A percentile compares a stretch with the other conserved stretches of the same genome.
Conservation (phyloP, 2,797 vertebrate species). For the Melanotaenia boesemani region DNA sequence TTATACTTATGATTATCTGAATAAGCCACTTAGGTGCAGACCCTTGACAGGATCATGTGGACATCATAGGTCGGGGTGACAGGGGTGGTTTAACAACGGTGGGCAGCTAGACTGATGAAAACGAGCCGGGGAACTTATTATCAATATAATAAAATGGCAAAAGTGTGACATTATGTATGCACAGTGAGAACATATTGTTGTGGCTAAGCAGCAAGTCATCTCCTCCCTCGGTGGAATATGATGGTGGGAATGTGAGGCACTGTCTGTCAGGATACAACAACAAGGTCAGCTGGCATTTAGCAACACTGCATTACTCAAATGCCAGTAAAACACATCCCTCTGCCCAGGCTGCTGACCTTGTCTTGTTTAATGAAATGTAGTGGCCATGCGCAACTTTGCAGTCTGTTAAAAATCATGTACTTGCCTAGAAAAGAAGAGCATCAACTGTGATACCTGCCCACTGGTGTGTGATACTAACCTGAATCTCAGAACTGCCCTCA, state of each 20-base stretch:
- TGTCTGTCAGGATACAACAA: conserved; percentile 68
- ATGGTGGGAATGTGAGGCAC: conserved; percentile 35
- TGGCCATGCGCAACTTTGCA: conserved; percentile 64
- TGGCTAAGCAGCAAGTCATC: conserved; percentile 51
- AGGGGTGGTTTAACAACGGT: neutral
- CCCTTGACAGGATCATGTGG: conserved; percentile 45
- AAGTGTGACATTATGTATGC: conserved; percentile 57
- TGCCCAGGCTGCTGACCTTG: conserved; percentile 69
- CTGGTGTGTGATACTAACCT: conserved; percentile 27
- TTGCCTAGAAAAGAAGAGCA: conserved; percentile 28
- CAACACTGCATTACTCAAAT: conserved; percentile 46
- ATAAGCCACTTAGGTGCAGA: conserved; percentile 33
- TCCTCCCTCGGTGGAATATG: conserved; percentile 34
- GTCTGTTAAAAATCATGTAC: conserved; percentile 63
- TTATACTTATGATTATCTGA: conserved; percentile 46
- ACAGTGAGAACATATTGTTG: conserved; percentile 35
- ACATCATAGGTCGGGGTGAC: neutral
- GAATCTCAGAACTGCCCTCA: conserved; percentile 3
- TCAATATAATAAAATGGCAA: conserved; percentile 52
- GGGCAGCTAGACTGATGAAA: conserved; percentile 24
- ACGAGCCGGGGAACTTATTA: conserved; percentile 46
- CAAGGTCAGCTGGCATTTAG: conserved; percentile 75
- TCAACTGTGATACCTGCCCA: conserved; percentile 36
- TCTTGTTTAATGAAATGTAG: conserved; percentile 76
- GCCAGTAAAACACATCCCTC: conserved; percentile 67